Base-by-base conservation (phyloP, 2,888 invertebrate genomes). In the Tortricodes alternella region DNA sequence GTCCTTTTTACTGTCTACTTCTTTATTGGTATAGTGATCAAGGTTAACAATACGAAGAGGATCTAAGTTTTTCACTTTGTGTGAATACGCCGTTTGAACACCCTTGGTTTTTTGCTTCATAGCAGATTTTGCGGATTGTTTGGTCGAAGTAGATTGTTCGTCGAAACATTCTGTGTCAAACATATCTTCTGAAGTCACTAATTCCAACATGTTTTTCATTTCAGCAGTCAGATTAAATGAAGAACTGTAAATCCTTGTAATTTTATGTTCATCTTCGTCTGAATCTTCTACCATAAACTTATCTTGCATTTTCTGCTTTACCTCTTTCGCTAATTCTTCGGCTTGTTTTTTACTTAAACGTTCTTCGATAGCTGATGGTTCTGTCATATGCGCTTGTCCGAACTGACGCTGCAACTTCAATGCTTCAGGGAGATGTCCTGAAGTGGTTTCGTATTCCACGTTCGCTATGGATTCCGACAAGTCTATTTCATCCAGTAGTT, bases 401-500 rank as follows among this genome's bases (percentile, higher is more conserved):
- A 18, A 7, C 7, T 37, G 37, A 37, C 41, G 41, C 9, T 11
- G 4, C 1, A 29, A 1, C 11, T 29, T 29, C n/a, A n/a, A 3
- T n/a, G n/a, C 27, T 29, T 29, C n/a, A n/a, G n/a, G n/a, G n/a
- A 9, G 5, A 4, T 11, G 3, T 11, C 29, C 5, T 29, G 3
- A 11, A n/a, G 4, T 1, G 1, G 8, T 0, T 9, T 0, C 1
- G 9, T 1, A 4, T 0, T 29, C 5, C 4, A 0, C 9, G 0
- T 3, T 29, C 0, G 0, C 29, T 29, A 3, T 29, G 29, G 35
- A 44, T 27, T 53, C 44, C 7, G 58, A 44, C 8, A 66, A 56
- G 15, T 63, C 52, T 4, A 80, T 53, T 11, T 16, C 24, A 2
- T 80, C 73, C 1, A 87, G 2, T 39, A 83, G 52, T 49, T 81